A percentile compares a stretch with the other conserved stretches of the same genome.
phyloP scores from a whole-genome alignment of 1,140 invertebrate species.

The Kradibia gibbosae region DNA sequence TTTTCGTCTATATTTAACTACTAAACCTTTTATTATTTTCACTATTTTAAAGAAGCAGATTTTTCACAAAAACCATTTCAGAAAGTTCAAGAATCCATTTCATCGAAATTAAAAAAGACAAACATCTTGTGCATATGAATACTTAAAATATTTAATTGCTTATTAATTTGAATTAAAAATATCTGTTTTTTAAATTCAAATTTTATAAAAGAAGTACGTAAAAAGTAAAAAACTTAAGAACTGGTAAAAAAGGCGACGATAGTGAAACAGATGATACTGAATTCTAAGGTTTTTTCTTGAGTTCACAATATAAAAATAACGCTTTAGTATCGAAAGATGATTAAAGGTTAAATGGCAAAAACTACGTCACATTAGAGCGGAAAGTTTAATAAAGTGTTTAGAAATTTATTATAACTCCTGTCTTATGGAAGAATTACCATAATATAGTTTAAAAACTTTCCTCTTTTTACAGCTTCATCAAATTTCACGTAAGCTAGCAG shows the following conservation, averaged over 20 bases:
- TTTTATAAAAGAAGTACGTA: not conserved
- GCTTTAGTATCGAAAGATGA: slow-evolving; percentile 29
- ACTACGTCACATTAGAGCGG: slow-evolving; percentile 54
- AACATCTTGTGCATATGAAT: slow-evolving; percentile 11
- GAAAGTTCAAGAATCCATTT: slow-evolving; percentile 28
- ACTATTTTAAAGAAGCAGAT: slow-evolving; percentile 33
- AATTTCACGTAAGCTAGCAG: slow-evolving; percentile 16
- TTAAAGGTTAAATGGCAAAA: slow-evolving; percentile 19
- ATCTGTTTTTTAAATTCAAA: slow-evolving; percentile 53
- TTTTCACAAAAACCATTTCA: slow-evolving; percentile 49
- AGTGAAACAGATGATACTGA: slow-evolving; percentile 48
- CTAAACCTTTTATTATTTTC: slow-evolving; percentile 24
- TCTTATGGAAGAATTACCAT: not conserved
- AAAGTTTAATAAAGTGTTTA: not conserved
- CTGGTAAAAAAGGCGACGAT: not conserved
- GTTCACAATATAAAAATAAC: slow-evolving; percentile 56
- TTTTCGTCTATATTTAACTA: no score
- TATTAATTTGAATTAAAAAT: no score
- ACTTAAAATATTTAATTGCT: not conserved
- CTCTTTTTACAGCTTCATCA: slow-evolving; percentile 25
- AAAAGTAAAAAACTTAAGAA: not conserved
- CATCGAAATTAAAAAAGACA: slow-evolving; percentile 42
- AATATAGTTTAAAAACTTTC: slow-evolving; percentile 38
- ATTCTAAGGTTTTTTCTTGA: slow-evolving; percentile 55
- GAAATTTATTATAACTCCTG: slow-evolving; percentile 60